These are phyloP conservation scores for human (Homo sapiens) DNA, from an alignment of 2,113 vertebrate species.

Conservation along the genomic window DNA sequence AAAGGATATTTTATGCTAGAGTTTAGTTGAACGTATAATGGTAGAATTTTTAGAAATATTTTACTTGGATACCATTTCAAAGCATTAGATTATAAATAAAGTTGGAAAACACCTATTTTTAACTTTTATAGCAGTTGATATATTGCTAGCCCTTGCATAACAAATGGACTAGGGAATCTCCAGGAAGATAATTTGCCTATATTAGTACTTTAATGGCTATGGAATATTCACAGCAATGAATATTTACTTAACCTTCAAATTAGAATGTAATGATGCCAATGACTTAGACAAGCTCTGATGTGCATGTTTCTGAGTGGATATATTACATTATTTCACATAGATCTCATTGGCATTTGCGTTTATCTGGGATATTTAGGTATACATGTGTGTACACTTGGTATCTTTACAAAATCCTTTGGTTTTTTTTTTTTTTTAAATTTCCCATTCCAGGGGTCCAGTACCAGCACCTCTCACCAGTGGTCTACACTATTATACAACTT, in stretches of 20 bases:
- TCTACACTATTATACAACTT: not conserved
- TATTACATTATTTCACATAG: not conserved
- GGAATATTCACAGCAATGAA: not conserved
- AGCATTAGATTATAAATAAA: slow-evolving; percentile 9
- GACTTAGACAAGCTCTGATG: not conserved
- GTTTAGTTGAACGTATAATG: not conserved
- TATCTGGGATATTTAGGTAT: not conserved
- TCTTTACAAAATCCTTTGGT: not conserved
- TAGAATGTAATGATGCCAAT: not conserved
- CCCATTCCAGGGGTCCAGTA: slow-evolving; percentile 79
- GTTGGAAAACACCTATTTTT: slow-evolving; percentile 1
- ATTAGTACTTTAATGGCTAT: not conserved
- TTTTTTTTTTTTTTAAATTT: not conserved
- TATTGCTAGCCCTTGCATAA: not conserved
- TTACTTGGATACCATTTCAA: slow-evolving; percentile 9
- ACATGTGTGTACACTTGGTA: not conserved
- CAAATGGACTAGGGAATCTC: not conserved
- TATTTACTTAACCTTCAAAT: slow-evolving; percentile 5
- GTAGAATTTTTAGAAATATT: slow-evolving; percentile 13
- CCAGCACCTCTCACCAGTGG: not conserved
- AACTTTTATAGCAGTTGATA: slow-evolving; percentile 44
- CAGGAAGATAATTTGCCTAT: not conserved
- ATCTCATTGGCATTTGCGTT: not conserved
- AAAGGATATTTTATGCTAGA: not conserved
- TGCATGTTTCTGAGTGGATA: not conserved